These are phyloP conservation scores for Calosoma granatense DNA, from an alignment of 1,140 invertebrate genomes.

Conservation along the genomic window DNA sequence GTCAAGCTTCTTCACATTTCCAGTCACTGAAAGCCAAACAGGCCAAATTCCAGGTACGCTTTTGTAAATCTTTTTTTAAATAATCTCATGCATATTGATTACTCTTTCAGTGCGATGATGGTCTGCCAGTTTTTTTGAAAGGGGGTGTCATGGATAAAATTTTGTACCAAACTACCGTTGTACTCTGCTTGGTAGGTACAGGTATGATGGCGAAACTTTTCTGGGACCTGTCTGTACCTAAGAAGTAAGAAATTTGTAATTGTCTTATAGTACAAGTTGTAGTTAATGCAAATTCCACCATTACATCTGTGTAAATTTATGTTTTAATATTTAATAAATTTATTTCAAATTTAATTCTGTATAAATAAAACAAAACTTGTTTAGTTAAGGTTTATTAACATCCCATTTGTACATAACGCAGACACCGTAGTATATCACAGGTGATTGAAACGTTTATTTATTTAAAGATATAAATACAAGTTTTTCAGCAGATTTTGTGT, in stretches of 20 bases:
- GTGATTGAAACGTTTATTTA: no score
- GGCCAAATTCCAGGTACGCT: slow-evolving; percentile 34
- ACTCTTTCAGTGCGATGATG: slow-evolving; percentile 38
- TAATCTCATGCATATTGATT: slow-evolving; percentile 10
- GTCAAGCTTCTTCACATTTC: background rate
- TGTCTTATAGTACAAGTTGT: background rate
- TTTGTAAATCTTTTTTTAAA: slow-evolving; percentile 9
- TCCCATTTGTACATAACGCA: no score
- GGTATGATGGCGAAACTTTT: slow-evolving; percentile 24
- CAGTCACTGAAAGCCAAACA: slow-evolving; percentile 32
- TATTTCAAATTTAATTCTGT: slow-evolving; percentile 15
- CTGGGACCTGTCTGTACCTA: slow-evolving; percentile 35
- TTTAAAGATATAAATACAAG: no score
- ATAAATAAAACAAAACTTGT: slow-evolving; percentile 17
- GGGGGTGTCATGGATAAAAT: slow-evolving; percentile 41
- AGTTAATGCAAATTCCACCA: slow-evolving; percentile 5
- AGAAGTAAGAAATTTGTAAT: slow-evolving; percentile 15
- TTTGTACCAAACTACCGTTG: slow-evolving; percentile 37
- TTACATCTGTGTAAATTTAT: background rate
- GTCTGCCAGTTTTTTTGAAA: slow-evolving; percentile 45
- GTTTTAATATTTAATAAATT: slow-evolving; percentile 12
- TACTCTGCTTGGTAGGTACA: slow-evolving; percentile 31
- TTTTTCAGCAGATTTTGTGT: no score
- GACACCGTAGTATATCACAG: no score
- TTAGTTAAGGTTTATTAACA: no score